Base-by-base conservation (phyloP, 2,888 invertebrate genomes). In the Himalopsyche japonica region DNA sequence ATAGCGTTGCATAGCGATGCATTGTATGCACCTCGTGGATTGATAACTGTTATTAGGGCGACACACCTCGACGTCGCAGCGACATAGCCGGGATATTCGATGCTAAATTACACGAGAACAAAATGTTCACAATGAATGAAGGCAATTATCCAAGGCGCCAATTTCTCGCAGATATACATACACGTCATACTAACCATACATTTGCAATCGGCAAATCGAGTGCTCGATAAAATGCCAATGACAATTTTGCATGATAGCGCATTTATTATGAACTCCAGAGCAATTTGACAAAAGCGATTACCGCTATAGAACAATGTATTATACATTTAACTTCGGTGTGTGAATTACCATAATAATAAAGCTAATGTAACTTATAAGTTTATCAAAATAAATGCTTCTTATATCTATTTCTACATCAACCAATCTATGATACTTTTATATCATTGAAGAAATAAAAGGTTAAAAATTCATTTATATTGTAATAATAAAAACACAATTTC, bases 81-180 rank as follows among this genome's bases (percentile, higher is more conserved):
- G 80, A 81, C 82, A 70, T 12, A 70, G 49, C 57, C 80, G 80
- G 34, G 24, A 57, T 83, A 80, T 82, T 81, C 30, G 79, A 77
- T 49, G 79, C 82, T 82, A 85, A 85, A 86, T 85, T 86, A 85
- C 85, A 82, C 43, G 34, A 43, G 57, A 32, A 83, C 76, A 81
- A 79, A 86, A 85, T 77, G 86, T 80, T 83, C 83, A 80, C 86
- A 85, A 86, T 86, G 85, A 86, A 86, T 86, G 86, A 84, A 82
- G 32, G 85, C 85, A 84, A 86, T 86, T 86, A 86, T 86, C 79
- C 79, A 76, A 84, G 86, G 86, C 86, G 86, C 84, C 86, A 83
- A 86, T 86, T 86, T 86, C 82, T 76, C 77, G 78, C 81, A 77
- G 43, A 81, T 32, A 32, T 32, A 32, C 32, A 32, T 32, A 32